A percentile compares a stretch with the other conserved stretches of the same genome.
These are phyloP conservation scores for Melinopterus prodromus DNA, from an alignment of 2,888 invertebrate genomes.

Conservation along the genomic window DNA sequence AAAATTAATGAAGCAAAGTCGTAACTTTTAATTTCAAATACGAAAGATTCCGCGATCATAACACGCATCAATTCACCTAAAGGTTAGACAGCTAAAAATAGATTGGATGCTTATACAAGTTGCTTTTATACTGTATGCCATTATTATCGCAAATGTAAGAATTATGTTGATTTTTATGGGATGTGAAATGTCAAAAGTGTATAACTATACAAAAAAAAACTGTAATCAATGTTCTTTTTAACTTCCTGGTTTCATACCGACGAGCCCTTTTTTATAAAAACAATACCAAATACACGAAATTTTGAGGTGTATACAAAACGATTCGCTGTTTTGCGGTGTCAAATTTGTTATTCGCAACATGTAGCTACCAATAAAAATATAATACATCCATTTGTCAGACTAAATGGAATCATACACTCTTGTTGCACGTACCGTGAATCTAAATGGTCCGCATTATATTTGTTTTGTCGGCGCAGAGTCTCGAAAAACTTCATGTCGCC, in stretches of 20 bases:
- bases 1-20: slow-evolving; percentile 14
- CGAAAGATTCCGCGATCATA: slow-evolving; percentile 6
- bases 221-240: not conserved
- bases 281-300: not conserved
- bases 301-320: not conserved
- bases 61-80: slow-evolving; percentile 6
- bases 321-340: not conserved
- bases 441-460: not conserved
- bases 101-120: not conserved
- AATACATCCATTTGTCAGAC: not conserved
- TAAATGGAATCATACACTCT: not conserved
- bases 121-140: not conserved
- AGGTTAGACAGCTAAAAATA: slow-evolving; percentile 24
- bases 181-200: not conserved
- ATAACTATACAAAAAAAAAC: not conserved
- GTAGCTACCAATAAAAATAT: not conserved
- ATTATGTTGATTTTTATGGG: not conserved
- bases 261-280: not conserved
- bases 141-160: not conserved
- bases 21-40: slow-evolving; percentile 20
- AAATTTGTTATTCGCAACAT: not conserved
- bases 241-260: not conserved
- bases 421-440: not conserved
- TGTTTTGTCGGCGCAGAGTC: not conserved
- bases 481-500: not conserved